phyloP scores from a whole-genome alignment of 1,140 invertebrate genomes.

The Heliconius hewitsoni region DNA sequence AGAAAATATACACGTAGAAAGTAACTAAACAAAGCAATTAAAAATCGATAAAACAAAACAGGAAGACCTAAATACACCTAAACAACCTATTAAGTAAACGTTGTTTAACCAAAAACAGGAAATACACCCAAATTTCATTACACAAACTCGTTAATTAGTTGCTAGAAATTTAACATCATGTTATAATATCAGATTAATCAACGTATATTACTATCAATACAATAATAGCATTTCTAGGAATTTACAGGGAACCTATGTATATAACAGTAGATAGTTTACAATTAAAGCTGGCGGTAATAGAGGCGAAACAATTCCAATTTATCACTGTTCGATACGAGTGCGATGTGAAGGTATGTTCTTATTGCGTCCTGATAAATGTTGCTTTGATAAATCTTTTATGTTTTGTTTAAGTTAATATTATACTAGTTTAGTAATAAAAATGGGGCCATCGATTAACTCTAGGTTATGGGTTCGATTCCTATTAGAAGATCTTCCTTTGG shows the following conservation, averaged over 20 bases:
- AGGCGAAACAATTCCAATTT: slow-evolving; percentile 62
- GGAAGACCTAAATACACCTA: no score
- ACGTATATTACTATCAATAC: slow-evolving; percentile 16
- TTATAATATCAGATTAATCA: slow-evolving; percentile 1
- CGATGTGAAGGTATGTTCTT: slow-evolving; percentile 39
- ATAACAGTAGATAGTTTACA: slow-evolving; percentile 37
- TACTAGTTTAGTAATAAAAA: neutral
- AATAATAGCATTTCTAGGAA: slow-evolving; percentile 24
- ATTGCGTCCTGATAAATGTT: neutral
- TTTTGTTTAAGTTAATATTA: neutral
- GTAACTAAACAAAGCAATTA: no score
- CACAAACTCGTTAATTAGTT: neutral
- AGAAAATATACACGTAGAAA: no score
- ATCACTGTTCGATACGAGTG: slow-evolving; percentile 54
- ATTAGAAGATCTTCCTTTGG: neutral
- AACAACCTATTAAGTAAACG: no score
- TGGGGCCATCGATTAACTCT: no score
- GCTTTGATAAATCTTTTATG: neutral
- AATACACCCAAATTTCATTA: neutral
- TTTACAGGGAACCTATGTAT: slow-evolving; percentile 4
- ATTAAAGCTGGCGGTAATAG: slow-evolving; percentile 54
- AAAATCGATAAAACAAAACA: no score
- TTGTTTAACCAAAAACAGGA: no score
- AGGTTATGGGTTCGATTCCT: neutral
- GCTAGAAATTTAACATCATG: neutral